Evolutionary conservation across 1,140 invertebrate genomes (phyloP), one percentile per base, ranked within the genome.

Genomic region (Calephelis virginiensis): DNA sequence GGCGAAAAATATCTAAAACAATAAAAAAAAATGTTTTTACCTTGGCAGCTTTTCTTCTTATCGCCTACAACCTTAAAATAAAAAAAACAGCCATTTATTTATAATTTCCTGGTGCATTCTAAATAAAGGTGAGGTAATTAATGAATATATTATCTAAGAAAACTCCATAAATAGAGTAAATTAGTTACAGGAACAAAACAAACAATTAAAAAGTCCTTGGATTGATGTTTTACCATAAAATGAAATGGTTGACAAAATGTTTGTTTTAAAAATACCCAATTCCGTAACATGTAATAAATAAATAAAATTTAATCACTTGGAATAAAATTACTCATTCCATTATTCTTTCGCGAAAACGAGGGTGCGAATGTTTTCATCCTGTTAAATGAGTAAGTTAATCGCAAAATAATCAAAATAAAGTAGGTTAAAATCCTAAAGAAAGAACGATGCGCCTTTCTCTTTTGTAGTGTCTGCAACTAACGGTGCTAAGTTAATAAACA

Each of bases 391-490:
- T 64, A 56, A 50, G 17, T 14, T 43, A 64, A 64, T 56, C 63
- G 37, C 53, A 59, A 59, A 64, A 46, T 56, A 64, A 45, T 45
- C 49, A 43, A 17, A 64, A 56, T 43, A 56, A 64, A 64, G 73
- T 82, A 82, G 80, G 80, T 82, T 82, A 82, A 77, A 76, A 67
- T 67, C 69, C 63, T 56, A 37, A 40, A 53, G 63, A 59, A 40
- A 40, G 64, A 59, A 75, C 64, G 78, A 76, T 75, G 72, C 67
- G 66, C 80, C 80, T 82, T 82, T 82, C 80, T 82, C 78, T 80
- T 80, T 77, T 75, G 66, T 59, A 17, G 61, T 61, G 48, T 67
- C 62, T 67, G 59, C n/a, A 60, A 59, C 12, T 50, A 66, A 65
- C 53, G 63, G 63, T 59, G 50, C 8, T 45, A 12, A 28, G 14